Evolutionary conservation across 2,113 vertebrate species (phyloP), one percentile per base, ranked within the genome.

Genomic region (Oncorhynchus gorbuscha): DNA sequence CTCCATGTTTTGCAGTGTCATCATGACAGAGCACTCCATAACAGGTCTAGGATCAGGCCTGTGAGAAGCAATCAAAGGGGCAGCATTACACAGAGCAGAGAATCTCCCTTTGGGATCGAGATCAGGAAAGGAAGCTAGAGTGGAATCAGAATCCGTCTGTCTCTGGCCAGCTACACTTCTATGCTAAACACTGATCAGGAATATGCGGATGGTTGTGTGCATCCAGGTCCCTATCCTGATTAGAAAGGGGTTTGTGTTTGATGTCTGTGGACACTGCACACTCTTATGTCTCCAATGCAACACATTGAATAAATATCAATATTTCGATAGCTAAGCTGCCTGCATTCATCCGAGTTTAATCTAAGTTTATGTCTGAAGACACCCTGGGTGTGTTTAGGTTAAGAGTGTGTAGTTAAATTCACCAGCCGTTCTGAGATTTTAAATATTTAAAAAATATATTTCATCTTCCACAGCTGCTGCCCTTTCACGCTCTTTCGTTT

Each of bases 391-490:
- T 14, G 55, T 58, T 12, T 5, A 58, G 55, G 55, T 58, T 58
- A 20, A 58, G 2, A 20, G 13, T 58, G 55, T 58, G 55, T 58
- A 18, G 55, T 58, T 14, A 2, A 20, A 5, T 58, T 6, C 18
- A 18, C 13, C 59, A 62, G 51, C 51, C 59, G 22, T 62, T 4
- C 28, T 12, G 64, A 76, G 78, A n/a, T 22, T 65, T 61, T 79
- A 67, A 79, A 83, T 86, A 75, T 79, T 80, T 77, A 14, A 58
- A 69, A 74, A 3, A 1, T 1, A 22, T 24, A 62, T 35, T 35
- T 35, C 35, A 35, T 62, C 18, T 62, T 9, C 6, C 2, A 7
- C n/a, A 62, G 59, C 59, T 62, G n/a, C 59, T 62, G 78, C n/a
- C n/a, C 59, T 8, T 24, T 22, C 4, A 5, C 59, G 11, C 3